A percentile compares a stretch with the other conserved stretches of the same genome.
phyloP scores from a whole-genome alignment of 1,140 invertebrate genomes.

The Drosophila serrata region DNA sequence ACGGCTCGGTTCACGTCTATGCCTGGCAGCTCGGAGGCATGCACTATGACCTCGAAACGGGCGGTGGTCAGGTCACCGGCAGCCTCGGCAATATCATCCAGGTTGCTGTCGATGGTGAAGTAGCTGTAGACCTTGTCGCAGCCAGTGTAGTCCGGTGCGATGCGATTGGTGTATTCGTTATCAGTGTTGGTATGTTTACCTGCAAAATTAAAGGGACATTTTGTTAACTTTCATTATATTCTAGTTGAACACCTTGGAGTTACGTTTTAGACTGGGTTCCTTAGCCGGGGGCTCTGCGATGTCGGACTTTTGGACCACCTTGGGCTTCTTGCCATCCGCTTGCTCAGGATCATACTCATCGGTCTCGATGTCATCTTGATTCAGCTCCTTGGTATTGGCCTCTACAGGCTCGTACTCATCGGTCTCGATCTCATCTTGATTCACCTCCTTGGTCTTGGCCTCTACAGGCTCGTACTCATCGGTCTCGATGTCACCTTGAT shows the following conservation, averaged over 20 bases:
- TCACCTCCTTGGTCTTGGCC: background rate
- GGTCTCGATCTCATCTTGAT: too few species aligned
- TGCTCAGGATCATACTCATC: background rate
- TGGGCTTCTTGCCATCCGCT: background rate
- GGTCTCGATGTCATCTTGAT: too few species aligned
- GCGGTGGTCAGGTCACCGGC: background rate
- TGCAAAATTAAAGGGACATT: background rate
- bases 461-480: background rate
- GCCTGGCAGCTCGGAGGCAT: slow-evolving; percentile 2
- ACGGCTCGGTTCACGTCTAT: background rate
- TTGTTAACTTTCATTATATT: background rate
- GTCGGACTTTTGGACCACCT: background rate
- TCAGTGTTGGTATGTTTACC: background rate
- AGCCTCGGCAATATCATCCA: slow-evolving; percentile 13
- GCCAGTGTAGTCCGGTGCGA: accelerated
- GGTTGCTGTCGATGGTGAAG: slow-evolving; percentile 11
- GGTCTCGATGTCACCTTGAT: too few species aligned
- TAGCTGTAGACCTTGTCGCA: background rate
- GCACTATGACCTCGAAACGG: background rate
- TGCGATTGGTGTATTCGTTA: background rate
- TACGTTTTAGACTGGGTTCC: background rate
- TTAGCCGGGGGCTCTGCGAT: background rate
- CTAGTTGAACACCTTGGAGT: background rate
- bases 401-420: background rate
- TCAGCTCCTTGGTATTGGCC: too few species aligned